These are phyloP conservation scores for Psilanteris sp. DNA, from an alignment of 1,140 invertebrate genomes.

Conservation along the genomic window DNA sequence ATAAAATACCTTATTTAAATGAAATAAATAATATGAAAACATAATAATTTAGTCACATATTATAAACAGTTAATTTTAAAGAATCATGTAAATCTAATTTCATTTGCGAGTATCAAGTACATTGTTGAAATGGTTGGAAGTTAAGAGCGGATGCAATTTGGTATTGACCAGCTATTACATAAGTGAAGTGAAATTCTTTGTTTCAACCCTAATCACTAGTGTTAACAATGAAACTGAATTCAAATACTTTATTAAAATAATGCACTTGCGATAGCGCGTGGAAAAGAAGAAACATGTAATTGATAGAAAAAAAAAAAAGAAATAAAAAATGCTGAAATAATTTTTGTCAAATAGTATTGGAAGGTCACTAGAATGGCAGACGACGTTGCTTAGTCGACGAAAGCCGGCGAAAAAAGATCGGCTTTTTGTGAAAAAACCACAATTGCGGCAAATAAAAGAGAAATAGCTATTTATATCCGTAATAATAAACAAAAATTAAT, in stretches of 20 bases:
- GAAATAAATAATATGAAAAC: no score
- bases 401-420: slow-evolving; percentile 18
- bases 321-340: background rate
- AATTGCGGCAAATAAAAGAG: background rate
- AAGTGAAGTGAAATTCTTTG: slow-evolving; percentile 37
- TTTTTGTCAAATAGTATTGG: slow-evolving; percentile 27
- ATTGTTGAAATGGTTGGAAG: slow-evolving; percentile 4
- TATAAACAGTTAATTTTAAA: background rate
- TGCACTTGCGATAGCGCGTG: no score
- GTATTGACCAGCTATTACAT: slow-evolving; percentile 68
- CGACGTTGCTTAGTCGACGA: slow-evolving; percentile 58
- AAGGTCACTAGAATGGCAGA: slow-evolving; percentile 64
- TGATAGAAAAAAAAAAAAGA: background rate
- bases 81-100: background rate
- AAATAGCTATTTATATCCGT: background rate
- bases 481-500: slow-evolving; percentile 4
- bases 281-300: background rate
- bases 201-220: slow-evolving; percentile 1
- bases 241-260: no score
- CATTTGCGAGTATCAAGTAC: background rate
- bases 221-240: slow-evolving; percentile 24
- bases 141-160: slow-evolving; percentile 9
- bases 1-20: no score
- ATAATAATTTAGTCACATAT: no score
- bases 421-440: background rate